Conservation (phyloP, 2,888 invertebrate genomes). For the Acrocyrtus sp. region DNA sequence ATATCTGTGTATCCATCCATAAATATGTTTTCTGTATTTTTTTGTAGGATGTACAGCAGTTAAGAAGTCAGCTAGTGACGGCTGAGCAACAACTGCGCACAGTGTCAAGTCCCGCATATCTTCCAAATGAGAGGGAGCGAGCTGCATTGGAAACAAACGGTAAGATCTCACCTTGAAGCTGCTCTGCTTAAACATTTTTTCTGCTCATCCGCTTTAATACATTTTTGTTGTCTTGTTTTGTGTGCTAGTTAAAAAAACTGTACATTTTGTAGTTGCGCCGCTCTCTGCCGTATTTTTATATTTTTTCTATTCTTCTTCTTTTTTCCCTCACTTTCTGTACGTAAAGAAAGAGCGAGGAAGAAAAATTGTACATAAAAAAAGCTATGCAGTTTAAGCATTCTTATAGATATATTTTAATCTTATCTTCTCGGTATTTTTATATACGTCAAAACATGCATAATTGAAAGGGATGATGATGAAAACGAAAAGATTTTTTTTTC, state of each 20-base stretch:
- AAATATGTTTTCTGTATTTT: no score
- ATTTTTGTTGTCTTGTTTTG: conserved; percentile 29
- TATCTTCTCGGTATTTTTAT: no score
- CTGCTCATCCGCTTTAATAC: conserved; percentile 7
- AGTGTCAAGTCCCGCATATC: conserved; percentile 84
- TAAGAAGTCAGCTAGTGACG: conserved; percentile 85
- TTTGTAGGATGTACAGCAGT: conserved; percentile 80
- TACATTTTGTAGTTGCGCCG: no score
- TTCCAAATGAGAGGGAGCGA: conserved; percentile 83
- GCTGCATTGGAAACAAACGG: conserved; percentile 88
- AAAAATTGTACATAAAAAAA: no score
- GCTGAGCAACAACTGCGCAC: conserved; percentile 88
- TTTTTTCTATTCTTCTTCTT: conserved; percentile 5
- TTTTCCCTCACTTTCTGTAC: not conserved
- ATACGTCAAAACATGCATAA: no score
- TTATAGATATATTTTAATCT: no score
- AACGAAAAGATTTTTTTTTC: not conserved
- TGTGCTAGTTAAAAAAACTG: conserved; percentile 8
- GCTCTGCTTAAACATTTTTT: conserved; percentile 5
- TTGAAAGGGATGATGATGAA: no score
- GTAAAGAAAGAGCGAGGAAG: no score
- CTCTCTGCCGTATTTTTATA: conserved; percentile 7
- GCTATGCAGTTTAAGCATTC: no score
- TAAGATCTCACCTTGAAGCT: conserved; percentile 70
- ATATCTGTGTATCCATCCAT: no score